phyloP scores from a whole-genome alignment of 2,888 invertebrate genomes.

The Lycophotia porphyrea region DNA sequence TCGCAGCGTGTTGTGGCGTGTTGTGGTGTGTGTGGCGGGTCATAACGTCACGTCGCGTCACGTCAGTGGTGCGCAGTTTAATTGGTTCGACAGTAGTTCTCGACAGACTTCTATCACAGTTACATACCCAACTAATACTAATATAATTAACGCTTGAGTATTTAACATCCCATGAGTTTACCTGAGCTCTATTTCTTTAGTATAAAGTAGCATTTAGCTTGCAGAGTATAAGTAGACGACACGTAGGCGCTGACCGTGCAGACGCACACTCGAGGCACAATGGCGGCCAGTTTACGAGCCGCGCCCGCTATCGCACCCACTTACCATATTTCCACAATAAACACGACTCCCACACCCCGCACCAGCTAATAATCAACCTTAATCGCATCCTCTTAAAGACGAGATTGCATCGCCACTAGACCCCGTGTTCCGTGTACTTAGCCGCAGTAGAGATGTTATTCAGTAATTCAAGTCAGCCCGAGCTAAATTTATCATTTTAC shows the following conservation, averaged over 20 bases:
- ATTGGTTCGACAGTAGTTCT: background rate
- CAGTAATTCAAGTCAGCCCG: constrained; percentile 55
- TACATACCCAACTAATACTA: background rate
- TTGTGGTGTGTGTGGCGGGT: background rate
- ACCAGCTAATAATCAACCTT: constrained; percentile 44
- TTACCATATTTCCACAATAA: constrained; percentile 64
- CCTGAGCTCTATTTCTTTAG: background rate
- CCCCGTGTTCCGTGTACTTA: constrained; percentile 33
- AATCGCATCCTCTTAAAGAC: constrained; percentile 10
- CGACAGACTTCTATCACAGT: background rate
- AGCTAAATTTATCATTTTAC: constrained; percentile 61
- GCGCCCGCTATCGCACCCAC: constrained; percentile 59
- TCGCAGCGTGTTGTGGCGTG: background rate
- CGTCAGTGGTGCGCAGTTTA: background rate
- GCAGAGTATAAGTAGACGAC: constrained; percentile 23
- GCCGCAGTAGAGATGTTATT: constrained; percentile 53
- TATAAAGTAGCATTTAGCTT: constrained; percentile 8
- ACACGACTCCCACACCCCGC: constrained; percentile 46
- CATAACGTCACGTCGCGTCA: background rate
- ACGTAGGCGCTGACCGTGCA: constrained; percentile 53
- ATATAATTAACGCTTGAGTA: background rate
- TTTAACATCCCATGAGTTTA: background rate
- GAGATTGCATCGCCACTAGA: constrained; percentile 24
- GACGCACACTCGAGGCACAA: constrained; percentile 42
- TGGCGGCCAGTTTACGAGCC: constrained; percentile 61